phyloP scores from a whole-genome alignment of 1,140 invertebrate genomes.

The Nasonia longicornis region DNA sequence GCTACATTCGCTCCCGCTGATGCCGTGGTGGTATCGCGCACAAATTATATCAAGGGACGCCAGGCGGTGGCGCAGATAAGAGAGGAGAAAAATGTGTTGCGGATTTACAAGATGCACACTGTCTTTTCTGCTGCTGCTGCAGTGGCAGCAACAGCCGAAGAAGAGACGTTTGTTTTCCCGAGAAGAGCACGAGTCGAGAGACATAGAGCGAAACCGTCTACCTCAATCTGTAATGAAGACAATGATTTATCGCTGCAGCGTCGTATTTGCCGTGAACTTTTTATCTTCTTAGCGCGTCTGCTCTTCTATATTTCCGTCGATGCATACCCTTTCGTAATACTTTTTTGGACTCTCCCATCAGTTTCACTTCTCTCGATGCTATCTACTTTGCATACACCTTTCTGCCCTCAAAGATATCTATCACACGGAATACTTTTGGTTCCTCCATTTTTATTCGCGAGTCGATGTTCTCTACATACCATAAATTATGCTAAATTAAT shows the following conservation, averaged over 20 bases:
- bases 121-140: neutral
- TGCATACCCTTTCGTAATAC: neutral
- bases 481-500: no score
- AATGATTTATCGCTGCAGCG: conserved; percentile 27
- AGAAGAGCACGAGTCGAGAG: neutral
- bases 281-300: conserved; percentile 15
- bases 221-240: conserved; percentile 35
- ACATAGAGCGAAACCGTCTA: neutral
- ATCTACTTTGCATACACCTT: no score
- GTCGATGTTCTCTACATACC: no score
- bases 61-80: neutral
- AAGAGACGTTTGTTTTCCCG: conserved; percentile 8
- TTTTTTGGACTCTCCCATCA: neutral
- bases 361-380: neutral
- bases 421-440: no score
- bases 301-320: conserved; percentile 11
- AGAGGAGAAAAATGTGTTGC: conserved; percentile 14
- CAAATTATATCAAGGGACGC: neutral
- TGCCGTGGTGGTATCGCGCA: neutral
- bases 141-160: neutral
- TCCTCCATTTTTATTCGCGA: no score
- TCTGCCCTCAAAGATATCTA: no score
- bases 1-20: neutral
- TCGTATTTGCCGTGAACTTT: conserved; percentile 24
- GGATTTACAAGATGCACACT: conserved; percentile 4